These are phyloP conservation scores for Hyperoplus lanceolatus DNA, from an alignment of 2,797 vertebrate species.

Conservation along the genomic window DNA sequence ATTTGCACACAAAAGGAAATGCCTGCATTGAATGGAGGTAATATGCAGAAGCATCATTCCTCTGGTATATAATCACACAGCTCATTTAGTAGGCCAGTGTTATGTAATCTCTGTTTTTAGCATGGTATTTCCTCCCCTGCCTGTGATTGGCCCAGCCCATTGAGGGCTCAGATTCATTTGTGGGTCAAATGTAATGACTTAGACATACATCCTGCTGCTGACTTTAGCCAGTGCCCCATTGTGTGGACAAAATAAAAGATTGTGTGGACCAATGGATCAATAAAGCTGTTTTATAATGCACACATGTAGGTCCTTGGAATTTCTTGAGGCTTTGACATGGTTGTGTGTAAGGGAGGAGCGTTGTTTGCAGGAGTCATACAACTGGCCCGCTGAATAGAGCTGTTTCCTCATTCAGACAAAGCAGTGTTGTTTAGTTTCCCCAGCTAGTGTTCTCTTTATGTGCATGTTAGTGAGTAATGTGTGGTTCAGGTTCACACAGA, in stretches of 20 bases:
- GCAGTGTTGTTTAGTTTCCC: constrained; percentile 37
- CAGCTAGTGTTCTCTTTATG: constrained; percentile 14
- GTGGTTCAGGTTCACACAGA: background rate
- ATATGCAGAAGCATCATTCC: constrained; percentile 24
- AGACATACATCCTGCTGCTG: constrained; percentile 38
- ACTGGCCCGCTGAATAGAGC: constrained; percentile 27
- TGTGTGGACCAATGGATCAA: background rate
- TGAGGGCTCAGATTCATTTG: constrained; percentile 28
- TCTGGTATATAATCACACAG: constrained; percentile 21
- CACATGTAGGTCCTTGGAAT: constrained; percentile 22
- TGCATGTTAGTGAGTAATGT: constrained; percentile 20
- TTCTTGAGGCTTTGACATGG: constrained; percentile 2
- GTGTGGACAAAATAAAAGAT: background rate
- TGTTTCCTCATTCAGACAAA: constrained; percentile 34
- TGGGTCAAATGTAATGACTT: constrained; percentile 38
- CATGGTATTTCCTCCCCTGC: constrained; percentile 51
- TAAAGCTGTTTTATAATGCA: constrained; percentile 12
- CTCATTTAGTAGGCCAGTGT: constrained; percentile 14
- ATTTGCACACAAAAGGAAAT: constrained; percentile 15
- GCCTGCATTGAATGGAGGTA: constrained; percentile 1
- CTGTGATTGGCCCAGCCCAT: constrained; percentile 28
- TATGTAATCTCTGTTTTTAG: constrained; percentile 59
- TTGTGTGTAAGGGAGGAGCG: constrained; percentile 17
- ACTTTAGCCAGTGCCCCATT: constrained; percentile 8
- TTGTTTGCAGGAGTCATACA: constrained; percentile 41